Evolutionary conservation across 2,888 invertebrate species (phyloP).

Genomic region (Parasteatoda lunata): DNA sequence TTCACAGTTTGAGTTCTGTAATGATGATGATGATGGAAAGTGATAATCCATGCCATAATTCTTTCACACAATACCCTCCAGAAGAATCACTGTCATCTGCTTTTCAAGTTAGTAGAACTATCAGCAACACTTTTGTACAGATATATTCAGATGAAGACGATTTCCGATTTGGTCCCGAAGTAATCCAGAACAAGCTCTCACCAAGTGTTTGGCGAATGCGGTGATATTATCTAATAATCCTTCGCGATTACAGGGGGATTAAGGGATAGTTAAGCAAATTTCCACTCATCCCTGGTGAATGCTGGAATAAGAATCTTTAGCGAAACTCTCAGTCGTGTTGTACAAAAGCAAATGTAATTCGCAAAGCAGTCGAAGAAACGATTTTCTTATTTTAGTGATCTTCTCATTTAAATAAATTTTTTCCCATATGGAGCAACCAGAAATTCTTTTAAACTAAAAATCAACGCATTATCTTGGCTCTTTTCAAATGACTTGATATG

Average conservation of each 20-base stretch:
- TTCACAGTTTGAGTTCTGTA: too few species aligned
- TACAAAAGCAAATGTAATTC: too few species aligned
- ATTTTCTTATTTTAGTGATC: too few species aligned
- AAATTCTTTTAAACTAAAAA: too few species aligned
- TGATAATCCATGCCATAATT: neutral
- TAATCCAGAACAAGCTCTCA: constrained; percentile 14
- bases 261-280: constrained; percentile 18
- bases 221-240: constrained; percentile 37
- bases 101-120: constrained; percentile 23
- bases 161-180: constrained; percentile 9
- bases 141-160: constrained; percentile 1
- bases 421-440: too few species aligned
- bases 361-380: too few species aligned
- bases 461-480: too few species aligned
- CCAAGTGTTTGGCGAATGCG: constrained; percentile 35
- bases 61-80: neutral
- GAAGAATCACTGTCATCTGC: neutral
- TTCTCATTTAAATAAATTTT: too few species aligned
- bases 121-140: constrained; percentile 32
- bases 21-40: too few species aligned
- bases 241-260: constrained; percentile 52
- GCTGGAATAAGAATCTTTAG: neutral
- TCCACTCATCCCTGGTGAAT: neutral
- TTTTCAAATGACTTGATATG: too few species aligned
- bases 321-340: too few species aligned